These are phyloP conservation scores for Atractosteus spatula DNA, from an alignment of 2,113 vertebrate species.

Conservation along the genomic window DNA sequence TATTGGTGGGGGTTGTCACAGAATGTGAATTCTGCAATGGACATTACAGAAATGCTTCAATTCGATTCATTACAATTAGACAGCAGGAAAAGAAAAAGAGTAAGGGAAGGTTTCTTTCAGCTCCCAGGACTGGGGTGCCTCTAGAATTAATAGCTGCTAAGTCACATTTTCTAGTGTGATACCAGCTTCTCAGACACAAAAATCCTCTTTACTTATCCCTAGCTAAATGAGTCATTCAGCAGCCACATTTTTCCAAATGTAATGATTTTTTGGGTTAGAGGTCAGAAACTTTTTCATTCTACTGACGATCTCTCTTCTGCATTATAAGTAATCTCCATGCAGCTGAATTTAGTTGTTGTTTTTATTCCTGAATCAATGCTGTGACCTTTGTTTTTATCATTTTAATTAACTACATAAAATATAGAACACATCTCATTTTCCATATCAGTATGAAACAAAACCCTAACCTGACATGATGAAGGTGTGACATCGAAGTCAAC, in stretches of 20 bases:
- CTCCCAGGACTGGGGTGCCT: not conserved
- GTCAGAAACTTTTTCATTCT: not conserved
- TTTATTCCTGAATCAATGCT: too few species aligned
- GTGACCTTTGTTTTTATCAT: too few species aligned
- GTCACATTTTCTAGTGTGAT: not conserved
- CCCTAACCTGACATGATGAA: too few species aligned
- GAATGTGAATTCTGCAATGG: too few species aligned
- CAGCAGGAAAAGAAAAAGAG: too few species aligned
- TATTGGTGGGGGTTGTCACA: too few species aligned
- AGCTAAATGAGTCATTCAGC: not conserved
- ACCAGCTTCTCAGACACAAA: conserved; percentile 5
- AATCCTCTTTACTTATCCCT: conserved; percentile 4
- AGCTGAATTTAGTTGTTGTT: not conserved
- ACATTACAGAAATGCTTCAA: too few species aligned
- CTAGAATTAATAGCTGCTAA: conserved; percentile 2
- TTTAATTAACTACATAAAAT: not conserved
- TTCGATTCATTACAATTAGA: too few species aligned
- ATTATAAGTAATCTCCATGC: not conserved
- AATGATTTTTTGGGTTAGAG: not conserved
- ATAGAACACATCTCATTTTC: not conserved
- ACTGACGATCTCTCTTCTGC: not conserved
- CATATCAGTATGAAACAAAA: too few species aligned
- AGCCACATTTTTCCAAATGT: not conserved
- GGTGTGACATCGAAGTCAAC: too few species aligned
- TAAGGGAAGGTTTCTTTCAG: too few species aligned